Evolutionary conservation across 2,888 invertebrate genomes (phyloP).

Genomic region (Scrobipalpa atriplicella): DNA sequence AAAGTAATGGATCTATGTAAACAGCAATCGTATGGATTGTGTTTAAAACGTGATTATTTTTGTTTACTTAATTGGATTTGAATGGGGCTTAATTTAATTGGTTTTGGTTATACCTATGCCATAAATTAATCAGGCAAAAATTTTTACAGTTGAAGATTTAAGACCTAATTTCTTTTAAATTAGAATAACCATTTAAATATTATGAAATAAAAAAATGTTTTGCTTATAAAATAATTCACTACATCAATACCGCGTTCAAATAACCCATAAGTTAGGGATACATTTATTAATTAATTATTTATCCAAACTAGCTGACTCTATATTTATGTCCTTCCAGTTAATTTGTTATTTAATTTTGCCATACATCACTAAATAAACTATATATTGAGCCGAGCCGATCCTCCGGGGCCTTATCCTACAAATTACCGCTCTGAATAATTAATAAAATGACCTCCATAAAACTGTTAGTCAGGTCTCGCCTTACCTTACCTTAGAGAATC

Average conservation of each 20-base stretch:
- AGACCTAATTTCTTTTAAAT: no score
- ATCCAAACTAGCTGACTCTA: no score
- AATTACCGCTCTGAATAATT: constrained; percentile 24
- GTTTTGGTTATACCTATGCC: no score
- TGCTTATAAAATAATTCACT: no score
- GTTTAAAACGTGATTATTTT: not conserved
- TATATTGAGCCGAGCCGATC: not conserved
- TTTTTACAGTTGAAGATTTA: no score
- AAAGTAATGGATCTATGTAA: not conserved
- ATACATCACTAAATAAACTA: not conserved
- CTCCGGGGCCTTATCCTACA: not conserved
- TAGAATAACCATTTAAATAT: no score
- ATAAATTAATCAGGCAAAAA: no score
- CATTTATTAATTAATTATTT: no score
- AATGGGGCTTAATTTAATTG: no score
- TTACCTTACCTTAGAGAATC: not conserved
- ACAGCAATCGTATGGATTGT: constrained; percentile 4
- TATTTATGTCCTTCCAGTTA: not conserved
- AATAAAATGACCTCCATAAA: constrained; percentile 13
- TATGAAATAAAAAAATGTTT: no score
- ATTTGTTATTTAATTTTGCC: not conserved
- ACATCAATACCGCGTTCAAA: no score
- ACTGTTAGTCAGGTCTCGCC: not conserved
- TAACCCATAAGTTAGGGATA: no score
- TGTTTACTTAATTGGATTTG: not conserved